Base-by-base conservation (phyloP, 1,140 invertebrate genomes). In the Wiebesia pumilae region DNA sequence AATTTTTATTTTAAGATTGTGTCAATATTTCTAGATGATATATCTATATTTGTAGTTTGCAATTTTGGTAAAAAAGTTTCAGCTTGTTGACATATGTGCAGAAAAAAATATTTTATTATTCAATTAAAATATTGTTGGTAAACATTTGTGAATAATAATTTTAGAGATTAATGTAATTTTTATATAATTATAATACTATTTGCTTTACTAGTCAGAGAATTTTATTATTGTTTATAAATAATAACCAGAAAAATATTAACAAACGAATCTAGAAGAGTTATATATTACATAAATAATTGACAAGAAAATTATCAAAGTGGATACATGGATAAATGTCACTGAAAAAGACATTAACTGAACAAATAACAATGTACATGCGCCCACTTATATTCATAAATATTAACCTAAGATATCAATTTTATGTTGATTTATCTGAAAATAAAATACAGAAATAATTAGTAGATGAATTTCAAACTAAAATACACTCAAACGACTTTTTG, bases 401-500 rank as follows among this genome's bases (percentile, higher is more conserved):
- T 30, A 16, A 7, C 9, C 10, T 40, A 40, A 7, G 21, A 43
- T 19, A 38, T 75, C 9, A 43, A 75, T 75, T 4, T 75, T 21
- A n/a, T 75, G n/a, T 75, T 75, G 38, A 43, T 75, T 75, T 43
- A 75, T 43, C 69, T 16, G 14, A 43, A 16, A 71, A 35, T 75
- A 12, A 75, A 43, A 75, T n/a, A 7, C 0, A 43, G 38, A 75
- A 4, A 75, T 43, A 75, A 43, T 43, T 43, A 75, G n/a, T 75
- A 21, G 33, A 79, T 58, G 3, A 58, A 35, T 33, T 6, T 79
- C 0, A 58, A 58, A 79, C 47, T 35, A n/a, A 30, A 27, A 84
- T 81, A 69, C 67, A 65, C 87, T 58, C 6, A 0, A 75, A 75
- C 24, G 77, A 54, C 77, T 86, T 85, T 88, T 89, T 87, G 83